Conservation (phyloP, 2,888 invertebrate species). For the Cosmorhoe ocellata region DNA sequence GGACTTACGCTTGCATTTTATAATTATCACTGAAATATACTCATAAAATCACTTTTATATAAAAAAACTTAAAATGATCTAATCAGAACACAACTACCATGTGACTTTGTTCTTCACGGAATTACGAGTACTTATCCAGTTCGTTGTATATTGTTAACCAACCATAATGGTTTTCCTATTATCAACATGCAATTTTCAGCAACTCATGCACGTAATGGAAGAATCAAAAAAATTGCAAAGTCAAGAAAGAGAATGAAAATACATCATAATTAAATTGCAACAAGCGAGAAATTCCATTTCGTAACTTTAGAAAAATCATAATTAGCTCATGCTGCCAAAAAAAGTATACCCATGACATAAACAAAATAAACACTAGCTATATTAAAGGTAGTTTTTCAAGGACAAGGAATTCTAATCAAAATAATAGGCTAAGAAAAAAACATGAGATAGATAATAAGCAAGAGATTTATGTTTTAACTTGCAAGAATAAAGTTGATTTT, state of each 20-base stretch:
- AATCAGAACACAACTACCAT: no score
- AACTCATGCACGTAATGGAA: slow-evolving; percentile 16
- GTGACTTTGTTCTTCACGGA: slow-evolving; percentile 44
- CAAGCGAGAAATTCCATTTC: no score
- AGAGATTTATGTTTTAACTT: not conserved
- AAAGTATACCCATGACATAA: not conserved
- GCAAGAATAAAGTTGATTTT: slow-evolving; percentile 11
- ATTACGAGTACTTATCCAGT: slow-evolving; percentile 43
- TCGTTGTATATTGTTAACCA: slow-evolving; percentile 46
- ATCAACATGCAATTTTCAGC: slow-evolving; percentile 44
- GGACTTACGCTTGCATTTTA: no score
- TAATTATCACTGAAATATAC: no score
- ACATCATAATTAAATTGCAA: no score
- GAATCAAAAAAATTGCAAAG: not conserved
- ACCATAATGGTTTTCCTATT: slow-evolving; percentile 44
- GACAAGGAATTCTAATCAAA: slow-evolving; percentile 45
- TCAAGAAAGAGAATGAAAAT: not conserved
- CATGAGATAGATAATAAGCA: slow-evolving; percentile 15
- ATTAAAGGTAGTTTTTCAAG: slow-evolving; percentile 40
- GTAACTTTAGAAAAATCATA: no score
- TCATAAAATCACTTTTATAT: no score
- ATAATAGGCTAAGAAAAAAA: slow-evolving; percentile 14
- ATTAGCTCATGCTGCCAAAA: not conserved
- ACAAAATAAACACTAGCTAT: slow-evolving; percentile 24
- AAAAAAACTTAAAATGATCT: no score